Percentiles rank a stretch among this genome's conserved stretches.
Evolutionary conservation across 2,113 vertebrate species (phyloP).

Genomic region (Lanius ludovicianus): DNA sequence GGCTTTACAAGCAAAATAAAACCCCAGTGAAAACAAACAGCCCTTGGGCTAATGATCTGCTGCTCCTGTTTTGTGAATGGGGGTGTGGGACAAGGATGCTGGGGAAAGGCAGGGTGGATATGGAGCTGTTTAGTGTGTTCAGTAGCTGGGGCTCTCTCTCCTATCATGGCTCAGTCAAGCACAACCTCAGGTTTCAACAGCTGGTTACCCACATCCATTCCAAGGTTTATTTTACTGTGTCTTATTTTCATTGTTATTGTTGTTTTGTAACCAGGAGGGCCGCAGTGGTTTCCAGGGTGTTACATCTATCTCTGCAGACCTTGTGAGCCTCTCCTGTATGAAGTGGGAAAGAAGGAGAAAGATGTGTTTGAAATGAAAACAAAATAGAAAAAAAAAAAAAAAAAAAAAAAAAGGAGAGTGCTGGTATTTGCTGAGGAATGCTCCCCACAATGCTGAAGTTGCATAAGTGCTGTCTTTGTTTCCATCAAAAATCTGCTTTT

Average conservation of each 20-base stretch:
- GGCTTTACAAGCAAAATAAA: constrained; percentile 39
- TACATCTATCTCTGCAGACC: constrained; percentile 1
- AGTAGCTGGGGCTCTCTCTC: constrained; percentile 19
- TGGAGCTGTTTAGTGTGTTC: background rate
- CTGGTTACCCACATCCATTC: constrained; percentile 63
- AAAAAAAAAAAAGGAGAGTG: background rate
- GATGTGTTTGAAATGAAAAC: constrained; percentile 6
- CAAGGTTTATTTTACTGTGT: background rate
- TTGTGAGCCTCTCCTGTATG: background rate
- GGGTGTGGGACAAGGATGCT: background rate
- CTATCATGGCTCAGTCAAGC: constrained; percentile 6
- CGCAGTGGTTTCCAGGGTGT: background rate
- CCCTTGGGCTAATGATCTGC: background rate
- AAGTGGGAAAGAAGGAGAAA: background rate
- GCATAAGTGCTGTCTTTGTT: constrained; percentile 57
- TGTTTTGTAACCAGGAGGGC: constrained; percentile 19
- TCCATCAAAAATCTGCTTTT: constrained; percentile 40
- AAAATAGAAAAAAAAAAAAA: background rate
- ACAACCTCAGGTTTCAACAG: constrained; percentile 48
- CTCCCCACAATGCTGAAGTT: constrained; percentile 66
- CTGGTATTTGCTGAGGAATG: constrained; percentile 49
- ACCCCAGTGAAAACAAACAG: constrained; percentile 19
- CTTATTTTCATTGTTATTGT: constrained; percentile 37
- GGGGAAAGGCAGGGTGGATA: background rate
- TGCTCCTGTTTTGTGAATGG: background rate